Percentiles rank a stretch among this genome's conserved stretches.
phyloP scores from a whole-genome alignment of 2,888 invertebrate genomes.

The Notodonta ziczac region DNA sequence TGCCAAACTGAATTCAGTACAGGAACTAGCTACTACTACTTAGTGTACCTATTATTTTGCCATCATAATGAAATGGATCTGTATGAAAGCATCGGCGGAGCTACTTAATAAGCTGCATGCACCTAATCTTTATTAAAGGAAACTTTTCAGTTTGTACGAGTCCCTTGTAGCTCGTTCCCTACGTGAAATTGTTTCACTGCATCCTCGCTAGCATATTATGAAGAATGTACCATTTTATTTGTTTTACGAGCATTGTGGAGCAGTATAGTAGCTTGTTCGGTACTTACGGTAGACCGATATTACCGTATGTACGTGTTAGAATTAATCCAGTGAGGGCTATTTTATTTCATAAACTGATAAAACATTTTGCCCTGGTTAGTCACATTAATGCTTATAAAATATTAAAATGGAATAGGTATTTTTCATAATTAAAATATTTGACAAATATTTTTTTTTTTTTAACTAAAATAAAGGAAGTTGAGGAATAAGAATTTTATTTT shows the following conservation, averaged over 20 bases:
- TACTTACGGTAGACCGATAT: too few relatives aligned
- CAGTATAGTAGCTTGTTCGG: too few relatives aligned
- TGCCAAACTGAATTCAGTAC: too few relatives aligned
- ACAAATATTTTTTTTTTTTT: neutral
- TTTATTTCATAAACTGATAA: too few relatives aligned
- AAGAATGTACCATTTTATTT: neutral
- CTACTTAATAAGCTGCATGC: constrained; percentile 1
- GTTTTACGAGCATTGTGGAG: too few relatives aligned
- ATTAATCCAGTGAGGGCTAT: too few relatives aligned
- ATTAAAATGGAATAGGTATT: too few relatives aligned
- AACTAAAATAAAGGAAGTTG: neutral
- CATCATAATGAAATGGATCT: neutral
- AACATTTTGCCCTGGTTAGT: too few relatives aligned
- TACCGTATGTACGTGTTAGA: too few relatives aligned
- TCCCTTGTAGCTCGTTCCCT: constrained; percentile 54
- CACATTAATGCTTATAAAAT: too few relatives aligned
- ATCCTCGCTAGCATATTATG: constrained; percentile 26
- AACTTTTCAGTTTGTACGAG: constrained; percentile 58
- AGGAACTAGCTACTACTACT: too few relatives aligned
- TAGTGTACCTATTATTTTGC: too few relatives aligned
- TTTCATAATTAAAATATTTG: neutral
- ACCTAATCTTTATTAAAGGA: constrained; percentile 59
- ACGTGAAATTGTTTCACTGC: constrained; percentile 52
- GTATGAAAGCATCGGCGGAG: constrained; percentile 11
- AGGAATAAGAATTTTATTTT: neutral